Percentiles rank a stretch among this genome's conserved stretches.
Conservation (phyloP, 2,797 vertebrate species). For the Myotis daubentonii region DNA sequence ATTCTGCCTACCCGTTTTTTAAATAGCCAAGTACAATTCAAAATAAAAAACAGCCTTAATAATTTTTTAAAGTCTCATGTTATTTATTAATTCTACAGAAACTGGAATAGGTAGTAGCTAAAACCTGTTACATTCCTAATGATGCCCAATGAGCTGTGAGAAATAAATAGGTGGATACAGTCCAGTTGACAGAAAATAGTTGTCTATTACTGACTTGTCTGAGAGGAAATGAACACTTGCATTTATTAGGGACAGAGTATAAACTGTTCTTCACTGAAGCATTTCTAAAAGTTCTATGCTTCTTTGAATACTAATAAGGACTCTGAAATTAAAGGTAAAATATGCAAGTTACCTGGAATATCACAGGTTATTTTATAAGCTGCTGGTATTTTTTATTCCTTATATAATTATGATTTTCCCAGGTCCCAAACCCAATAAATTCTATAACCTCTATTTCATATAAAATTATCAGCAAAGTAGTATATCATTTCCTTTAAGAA, state of each 20-base stretch:
- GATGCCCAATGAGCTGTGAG: conserved; percentile 60
- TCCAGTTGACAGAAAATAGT: conserved; percentile 69
- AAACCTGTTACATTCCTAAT: conserved; percentile 66
- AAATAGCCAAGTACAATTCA: neutral
- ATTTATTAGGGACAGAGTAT: conserved; percentile 72
- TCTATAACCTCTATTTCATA: neutral
- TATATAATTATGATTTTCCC: conserved; percentile 30
- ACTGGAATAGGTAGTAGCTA: conserved; percentile 55
- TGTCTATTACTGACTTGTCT: conserved; percentile 72
- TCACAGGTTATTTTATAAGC: conserved; percentile 32
- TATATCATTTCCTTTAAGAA: conserved; percentile 32
- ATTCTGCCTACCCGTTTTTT: neutral
- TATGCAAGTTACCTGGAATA: conserved; percentile 27
- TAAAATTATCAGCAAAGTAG: neutral
- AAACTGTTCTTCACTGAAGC: conserved; percentile 68
- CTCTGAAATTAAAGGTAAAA: conserved; percentile 59
- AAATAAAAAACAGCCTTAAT: conserved; percentile 37
- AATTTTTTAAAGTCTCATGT: conserved; percentile 38
- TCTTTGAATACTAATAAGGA: conserved; percentile 70
- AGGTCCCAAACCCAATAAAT: neutral
- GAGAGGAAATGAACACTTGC: conserved; percentile 70
- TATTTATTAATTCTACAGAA: conserved; percentile 59
- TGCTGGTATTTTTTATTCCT: conserved; percentile 32
- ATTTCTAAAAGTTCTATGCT: conserved; percentile 59
- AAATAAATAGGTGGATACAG: conserved; percentile 73